Evolutionary conservation across 30 jellyfish, hydroid and myxozoan genomes (phyloP), one percentile per base, ranked within the genome.

Genomic region (Hydractinia symbiolongicarpus): DNA sequence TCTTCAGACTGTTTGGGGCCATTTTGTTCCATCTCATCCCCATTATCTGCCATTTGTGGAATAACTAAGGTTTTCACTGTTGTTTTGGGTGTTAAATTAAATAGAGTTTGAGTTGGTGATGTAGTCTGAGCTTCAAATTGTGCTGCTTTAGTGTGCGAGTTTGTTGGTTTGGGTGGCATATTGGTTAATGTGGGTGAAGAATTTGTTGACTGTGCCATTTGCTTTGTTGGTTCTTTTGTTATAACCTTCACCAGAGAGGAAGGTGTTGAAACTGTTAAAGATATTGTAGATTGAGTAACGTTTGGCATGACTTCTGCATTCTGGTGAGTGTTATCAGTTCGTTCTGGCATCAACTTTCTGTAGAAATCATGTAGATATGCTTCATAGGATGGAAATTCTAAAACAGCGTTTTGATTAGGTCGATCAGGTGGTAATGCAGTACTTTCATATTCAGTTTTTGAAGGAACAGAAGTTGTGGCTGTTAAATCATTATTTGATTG

Each of bases 361-460:
- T 64, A 64, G 60, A 10, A 77, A 60, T 60, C 85, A 8, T 53
- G 51, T 55, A 77, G 60, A 44, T 77, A 77, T 54, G 51, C 78
- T 55, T 77, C 85, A n/a, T 77, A 77, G 21, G 76, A 16, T 30
- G 78, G 85, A 55, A 54, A 77, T 30, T 30, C 2, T 30, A 30
- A 30, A 30, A 30, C 44, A 30, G 2, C 2, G 44, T 30, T 30
- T 30, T 30, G 44, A 30, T 30, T 30, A 30, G 44, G 44, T 30
- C 44, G 44, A 30, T 30, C 44, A 30, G 44, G 44, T 30, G 44
- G 44, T 30, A 2, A 30, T 30, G 44, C 44, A 30, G 44, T 30
- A 30, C 44, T 2, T 30, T 30, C 44, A 30, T 30, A 30, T 30
- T 30, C 44, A 30, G 44, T 30, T 30, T 30, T 30, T 30, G 44